phyloP scores from a whole-genome alignment of 2,113 vertebrate genomes.

The Poeciliopsis prolifica region DNA sequence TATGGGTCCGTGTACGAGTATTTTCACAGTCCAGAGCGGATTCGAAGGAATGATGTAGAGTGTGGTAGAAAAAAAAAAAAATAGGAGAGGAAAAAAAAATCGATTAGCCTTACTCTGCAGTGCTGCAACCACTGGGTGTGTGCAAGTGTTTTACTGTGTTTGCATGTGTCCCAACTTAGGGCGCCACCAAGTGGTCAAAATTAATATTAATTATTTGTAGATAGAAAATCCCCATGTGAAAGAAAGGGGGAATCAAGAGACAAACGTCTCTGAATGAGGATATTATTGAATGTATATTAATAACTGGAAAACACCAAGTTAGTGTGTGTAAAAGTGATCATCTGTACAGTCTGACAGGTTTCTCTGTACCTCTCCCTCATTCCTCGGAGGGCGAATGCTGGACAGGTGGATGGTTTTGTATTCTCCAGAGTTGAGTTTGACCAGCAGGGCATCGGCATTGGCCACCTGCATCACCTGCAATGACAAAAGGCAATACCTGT shows the following conservation, averaged over 20 bases:
- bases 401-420: slow-evolving; percentile 95
- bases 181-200: slow-evolving; percentile 70
- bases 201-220: slow-evolving; percentile 9
- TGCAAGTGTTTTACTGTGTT: slow-evolving; percentile 53
- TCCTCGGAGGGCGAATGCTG: slow-evolving; percentile 92
- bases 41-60: slow-evolving; percentile 30
- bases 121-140: slow-evolving; percentile 75
- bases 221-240: not conserved
- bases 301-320: slow-evolving; percentile 1
- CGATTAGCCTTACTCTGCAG: slow-evolving; percentile 68
- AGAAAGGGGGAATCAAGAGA: not conserved
- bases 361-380: slow-evolving; percentile 88
- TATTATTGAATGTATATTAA: not conserved
- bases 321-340: slow-evolving; percentile 5
- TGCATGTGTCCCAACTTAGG: slow-evolving; percentile 52
- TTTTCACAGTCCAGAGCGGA: slow-evolving; percentile 33
- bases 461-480: slow-evolving; percentile 94
- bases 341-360: slow-evolving; percentile 10
- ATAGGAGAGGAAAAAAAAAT: slow-evolving; percentile 11
- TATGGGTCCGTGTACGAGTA: slow-evolving; percentile 25
- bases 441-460: slow-evolving; percentile 93
- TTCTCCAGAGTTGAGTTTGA: slow-evolving; percentile 94
- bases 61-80: not conserved
- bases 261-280: not conserved
- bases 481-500: not conserved